Evolutionary conservation across 2,888 invertebrate species (phyloP), one percentile per base, ranked within the genome.

Genomic region (Melanophora roralis): DNA sequence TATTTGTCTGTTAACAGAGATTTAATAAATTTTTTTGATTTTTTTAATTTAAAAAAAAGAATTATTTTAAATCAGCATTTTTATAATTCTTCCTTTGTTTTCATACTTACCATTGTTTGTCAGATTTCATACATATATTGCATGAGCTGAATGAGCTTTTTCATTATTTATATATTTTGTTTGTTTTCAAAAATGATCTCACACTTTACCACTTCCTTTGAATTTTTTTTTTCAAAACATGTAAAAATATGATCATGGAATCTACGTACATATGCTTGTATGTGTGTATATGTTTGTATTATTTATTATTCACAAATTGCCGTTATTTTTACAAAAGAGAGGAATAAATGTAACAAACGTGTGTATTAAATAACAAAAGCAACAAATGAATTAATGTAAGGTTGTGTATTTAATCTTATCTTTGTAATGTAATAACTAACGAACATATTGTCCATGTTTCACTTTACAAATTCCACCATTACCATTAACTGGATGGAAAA

Each of bases 321-420:
- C n/a, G n/a, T 47, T 53, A 27, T 67, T 36, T 67, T 62, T 53
- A 68, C 78, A 78, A 78, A 72, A 55, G 67, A 78, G 8, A 60
- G 14, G 11, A 69, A 19, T 14, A 34, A 45, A 55, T 21, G 9
- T 43, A 38, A 27, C 23, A 38, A 14, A 38, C 23, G 16, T 45
- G 1, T 60, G 36, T 36, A 36, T 36, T 8, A 12, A 62, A 47
- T 16, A 36, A 64, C 23, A 34, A 32, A 11, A 27, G 51, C 23
- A 19, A 49, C 14, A 38, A 47, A 47, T 65, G 64, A 36, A 2
- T 43, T 59, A 0, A 38, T 60, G 49, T 59, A 6, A 43, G n/a
- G 38, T n/a, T 71, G 11, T 16, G 0, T 45, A 38, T 57, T 1
- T 32, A 38, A 19, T 59, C 11, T 55, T 32, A 11, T 64, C 7